A percentile compares a stretch with the other conserved stretches of the same genome.
These are phyloP conservation scores for Amphiura filiformis DNA, from an alignment of 35 echinoderm and acorn worm genomes.

Conservation along the genomic window DNA sequence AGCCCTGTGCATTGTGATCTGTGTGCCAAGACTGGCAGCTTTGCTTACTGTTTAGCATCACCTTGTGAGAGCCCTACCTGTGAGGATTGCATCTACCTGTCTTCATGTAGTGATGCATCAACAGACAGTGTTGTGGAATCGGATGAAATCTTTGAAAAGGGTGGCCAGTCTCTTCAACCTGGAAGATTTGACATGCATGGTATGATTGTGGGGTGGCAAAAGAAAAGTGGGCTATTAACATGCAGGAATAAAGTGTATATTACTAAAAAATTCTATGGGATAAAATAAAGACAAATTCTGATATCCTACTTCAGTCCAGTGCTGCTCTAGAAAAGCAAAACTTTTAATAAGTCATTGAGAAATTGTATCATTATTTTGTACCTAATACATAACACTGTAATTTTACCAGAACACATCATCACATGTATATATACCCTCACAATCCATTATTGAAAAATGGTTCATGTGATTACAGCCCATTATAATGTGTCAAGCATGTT, in stretches of 20 bases:
- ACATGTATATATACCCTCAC: too few species aligned
- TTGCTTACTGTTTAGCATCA: slow-evolving; percentile 26
- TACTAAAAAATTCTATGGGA: neutral
- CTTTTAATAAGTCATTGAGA: too few species aligned
- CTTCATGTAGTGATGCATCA: slow-evolving; percentile 88
- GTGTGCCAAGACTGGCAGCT: slow-evolving; percentile 53
- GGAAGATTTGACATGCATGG: slow-evolving; percentile 39
- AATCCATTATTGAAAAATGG: too few species aligned
- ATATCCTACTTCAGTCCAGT: too few species aligned
- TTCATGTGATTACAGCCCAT: too few species aligned
- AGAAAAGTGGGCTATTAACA: neutral
- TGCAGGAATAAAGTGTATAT: neutral
- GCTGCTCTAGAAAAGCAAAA: too few species aligned
- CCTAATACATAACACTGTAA: too few species aligned
- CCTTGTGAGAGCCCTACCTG: slow-evolving; percentile 51
- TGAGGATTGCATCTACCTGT: slow-evolving; percentile 66
- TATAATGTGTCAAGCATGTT: too few species aligned
- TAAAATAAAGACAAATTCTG: too few species aligned
- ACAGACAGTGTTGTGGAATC: slow-evolving; percentile 47
- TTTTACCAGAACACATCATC: too few species aligned
- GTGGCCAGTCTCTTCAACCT: neutral
- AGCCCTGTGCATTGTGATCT: slow-evolving; percentile 71
- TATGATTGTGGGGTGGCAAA: neutral
- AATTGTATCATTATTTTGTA: too few species aligned
- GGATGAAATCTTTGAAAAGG: neutral